phyloP scores from a whole-genome alignment of 2,113 vertebrate genomes.

The Toxostoma redivivum region DNA sequence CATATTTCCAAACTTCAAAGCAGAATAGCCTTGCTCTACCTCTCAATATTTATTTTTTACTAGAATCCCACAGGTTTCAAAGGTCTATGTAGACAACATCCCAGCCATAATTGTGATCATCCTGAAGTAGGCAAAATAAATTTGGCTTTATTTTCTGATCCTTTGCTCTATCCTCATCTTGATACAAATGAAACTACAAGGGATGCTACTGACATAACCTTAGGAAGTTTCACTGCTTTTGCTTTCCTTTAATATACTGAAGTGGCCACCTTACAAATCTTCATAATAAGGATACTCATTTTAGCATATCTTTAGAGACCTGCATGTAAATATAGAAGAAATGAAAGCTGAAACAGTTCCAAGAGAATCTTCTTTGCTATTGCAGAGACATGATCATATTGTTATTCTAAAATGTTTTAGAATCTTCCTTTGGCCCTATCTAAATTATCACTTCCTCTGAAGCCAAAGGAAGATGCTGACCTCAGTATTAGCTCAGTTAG shows the following conservation, averaged over 20 bases:
- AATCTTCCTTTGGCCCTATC: not conserved
- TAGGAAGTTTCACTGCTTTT: not conserved
- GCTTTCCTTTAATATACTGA: not conserved
- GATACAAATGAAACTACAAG: not conserved
- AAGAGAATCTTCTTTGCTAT: not conserved
- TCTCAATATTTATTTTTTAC: not conserved
- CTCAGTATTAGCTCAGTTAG: not conserved
- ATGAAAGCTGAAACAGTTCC: not conserved
- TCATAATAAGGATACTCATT: rapidly evolving
- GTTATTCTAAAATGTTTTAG: not conserved
- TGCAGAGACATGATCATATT: not conserved
- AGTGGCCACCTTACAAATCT: not conserved
- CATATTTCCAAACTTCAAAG: not conserved
- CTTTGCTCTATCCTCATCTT: not conserved
- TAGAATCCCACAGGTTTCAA: not conserved
- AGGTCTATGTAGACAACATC: not conserved
- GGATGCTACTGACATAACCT: not conserved
- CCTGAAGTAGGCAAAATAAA: not conserved
- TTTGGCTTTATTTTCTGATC: not conserved
- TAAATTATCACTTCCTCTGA: not conserved
- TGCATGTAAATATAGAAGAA: not conserved
- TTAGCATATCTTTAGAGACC: not conserved
- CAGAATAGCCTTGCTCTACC: not conserved
- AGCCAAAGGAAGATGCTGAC: not conserved
- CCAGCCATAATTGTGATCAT: not conserved